Evolutionary conservation across 2,888 invertebrate species (phyloP), one percentile per base, ranked within the genome.

Genomic region (Stenodera caucasica): DNA sequence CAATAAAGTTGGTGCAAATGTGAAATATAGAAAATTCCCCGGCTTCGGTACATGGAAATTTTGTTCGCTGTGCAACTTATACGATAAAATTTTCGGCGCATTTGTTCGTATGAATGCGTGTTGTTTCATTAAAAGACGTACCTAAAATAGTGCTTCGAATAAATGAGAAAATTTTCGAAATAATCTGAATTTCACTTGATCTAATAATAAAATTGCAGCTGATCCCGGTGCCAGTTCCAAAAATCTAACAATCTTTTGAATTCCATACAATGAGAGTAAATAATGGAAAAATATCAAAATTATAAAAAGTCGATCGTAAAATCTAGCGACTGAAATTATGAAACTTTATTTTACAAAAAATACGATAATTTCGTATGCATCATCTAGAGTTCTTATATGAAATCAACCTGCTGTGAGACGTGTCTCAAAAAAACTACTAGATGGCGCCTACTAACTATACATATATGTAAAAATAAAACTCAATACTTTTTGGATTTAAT

Each of bases 1-100:
- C 6, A 94, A 81, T 0, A 96, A 84, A 0, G 95, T 94, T 2
- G 96, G 96, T 0, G 90, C 92, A 78, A 95, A 95, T 53, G 93
- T 80, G 76, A 91, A 96, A 77, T 94, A 96, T 0, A 93, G 70
- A 77, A 89, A 96, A 66, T 90, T 87, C 0, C 85, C 83, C 76
- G 94, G 88, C 8, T 85, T 82, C 0, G 94, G 87, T 49, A 85
- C 71, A 2, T 86, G 81, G 18, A 71, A 61, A 1, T 53, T 49
- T 14, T 75, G 59, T 11, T 70, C 72, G 1, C 62, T 60, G 61
- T 84, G 82, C 1, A 74, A 67, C 69, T 85, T 85, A 55, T 81
- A 82, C 0, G 78, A 67, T 18, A 86, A 67, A 57, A 88, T 87
- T 55, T 86, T 82, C 0, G 88, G 84, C 0, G 84, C 84, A 72